Evolutionary conservation across 2,797 vertebrate genomes (phyloP).

Genomic region (Xiphophorus birchmanni): DNA sequence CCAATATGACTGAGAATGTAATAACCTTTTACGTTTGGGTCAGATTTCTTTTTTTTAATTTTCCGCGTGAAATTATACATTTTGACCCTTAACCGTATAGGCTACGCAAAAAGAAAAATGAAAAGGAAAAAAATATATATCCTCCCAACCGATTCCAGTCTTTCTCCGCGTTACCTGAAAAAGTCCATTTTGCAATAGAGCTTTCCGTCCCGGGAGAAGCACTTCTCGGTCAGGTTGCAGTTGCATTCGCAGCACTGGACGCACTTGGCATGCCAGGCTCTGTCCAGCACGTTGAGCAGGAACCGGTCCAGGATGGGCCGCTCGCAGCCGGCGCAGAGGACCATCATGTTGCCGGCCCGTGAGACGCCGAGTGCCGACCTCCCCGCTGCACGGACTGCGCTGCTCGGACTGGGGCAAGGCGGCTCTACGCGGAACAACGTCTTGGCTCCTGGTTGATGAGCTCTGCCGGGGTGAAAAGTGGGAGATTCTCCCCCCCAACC

Average conservation of each 20-base stretch:
- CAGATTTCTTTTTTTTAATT: not conserved
- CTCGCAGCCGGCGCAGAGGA: slow-evolving; percentile 97
- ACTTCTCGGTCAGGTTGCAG: slow-evolving; percentile 96
- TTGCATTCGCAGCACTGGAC: slow-evolving; percentile 98
- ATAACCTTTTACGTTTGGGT: not conserved
- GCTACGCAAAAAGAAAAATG: no score
- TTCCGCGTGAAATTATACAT: not conserved
- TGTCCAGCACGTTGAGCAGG: slow-evolving; percentile 96
- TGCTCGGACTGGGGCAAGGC: slow-evolving; percentile 77
- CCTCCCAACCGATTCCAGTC: slow-evolving; percentile 4
- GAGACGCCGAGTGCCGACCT: slow-evolving; percentile 77
- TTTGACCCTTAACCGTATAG: not conserved
- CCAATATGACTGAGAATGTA: no score
- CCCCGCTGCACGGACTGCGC: slow-evolving; percentile 76
- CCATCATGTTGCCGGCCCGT: slow-evolving; percentile 86
- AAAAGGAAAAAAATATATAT: no score
- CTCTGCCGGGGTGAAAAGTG: slow-evolving; percentile 59
- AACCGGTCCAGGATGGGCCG: slow-evolving; percentile 98
- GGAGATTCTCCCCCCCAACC: slow-evolving; percentile 26
- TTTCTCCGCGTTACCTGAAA: slow-evolving; percentile 86
- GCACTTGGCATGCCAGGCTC: slow-evolving; percentile 97
- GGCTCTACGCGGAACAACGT: slow-evolving; percentile 81
- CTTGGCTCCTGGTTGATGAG: slow-evolving; percentile 71
- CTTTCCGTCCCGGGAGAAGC: slow-evolving; percentile 97
- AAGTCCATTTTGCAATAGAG: slow-evolving; percentile 99